Percentiles rank a stretch among this genome's conserved stretches.
phyloP scores from a whole-genome alignment of 2,888 invertebrate species.

The Lissocephala sabroskyi region DNA sequence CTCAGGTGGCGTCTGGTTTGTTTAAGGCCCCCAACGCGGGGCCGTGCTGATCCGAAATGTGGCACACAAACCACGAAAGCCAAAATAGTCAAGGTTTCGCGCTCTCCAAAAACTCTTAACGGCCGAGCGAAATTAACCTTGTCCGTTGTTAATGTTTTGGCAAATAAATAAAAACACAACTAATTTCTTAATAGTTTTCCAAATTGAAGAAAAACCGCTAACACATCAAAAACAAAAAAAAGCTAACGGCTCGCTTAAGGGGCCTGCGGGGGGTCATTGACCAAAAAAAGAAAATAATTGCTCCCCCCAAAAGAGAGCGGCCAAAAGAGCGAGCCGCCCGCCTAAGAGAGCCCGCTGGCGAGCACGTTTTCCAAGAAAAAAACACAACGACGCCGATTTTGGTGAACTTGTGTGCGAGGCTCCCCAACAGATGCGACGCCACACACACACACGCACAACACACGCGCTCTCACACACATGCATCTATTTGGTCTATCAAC shows the following conservation, averaged over 20 bases:
- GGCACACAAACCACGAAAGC: constrained; percentile 6
- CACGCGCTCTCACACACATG: not conserved
- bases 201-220: constrained; percentile 3
- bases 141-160: not conserved
- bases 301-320: constrained; percentile 8
- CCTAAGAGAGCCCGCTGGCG: constrained; percentile 9
- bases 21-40: constrained; percentile 7
- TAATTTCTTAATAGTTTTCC: too few species aligned
- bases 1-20: constrained; percentile 15
- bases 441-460: constrained; percentile 9
- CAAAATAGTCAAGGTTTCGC: constrained; percentile 24
- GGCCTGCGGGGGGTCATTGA: constrained; percentile 56
- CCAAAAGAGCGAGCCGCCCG: too few species aligned
- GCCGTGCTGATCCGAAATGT: constrained; percentile 18
- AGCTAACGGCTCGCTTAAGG: constrained; percentile 34
- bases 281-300: constrained; percentile 52
- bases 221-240: constrained; percentile 15
- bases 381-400: constrained; percentile 40
- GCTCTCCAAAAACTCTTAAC: constrained; percentile 19
- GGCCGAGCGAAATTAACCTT: constrained; percentile 18
- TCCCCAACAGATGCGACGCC: constrained; percentile 15
- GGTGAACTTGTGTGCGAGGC: constrained; percentile 1
- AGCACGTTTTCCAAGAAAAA: constrained; percentile 51
- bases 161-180: constrained; percentile 7
- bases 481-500: constrained; percentile 10